These are phyloP conservation scores for Rhimphoctona megacephalus DNA, from an alignment of 2,888 invertebrate species.

Conservation along the genomic window DNA sequence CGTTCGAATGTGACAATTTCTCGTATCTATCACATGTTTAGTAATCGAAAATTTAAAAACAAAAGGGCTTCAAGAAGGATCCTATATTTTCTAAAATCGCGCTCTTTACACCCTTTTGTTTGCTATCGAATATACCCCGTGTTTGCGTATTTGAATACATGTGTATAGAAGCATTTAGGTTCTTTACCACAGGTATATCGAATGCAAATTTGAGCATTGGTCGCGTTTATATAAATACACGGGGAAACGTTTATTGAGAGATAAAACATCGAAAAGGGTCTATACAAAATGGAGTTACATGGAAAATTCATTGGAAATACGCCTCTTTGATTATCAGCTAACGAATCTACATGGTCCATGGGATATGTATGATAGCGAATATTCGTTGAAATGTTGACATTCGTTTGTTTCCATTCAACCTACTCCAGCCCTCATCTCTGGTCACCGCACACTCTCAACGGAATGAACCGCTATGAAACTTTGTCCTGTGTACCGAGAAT, in stretches of 20 bases:
- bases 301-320: neutral
- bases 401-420: conserved; percentile 54
- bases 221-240: conserved; percentile 32
- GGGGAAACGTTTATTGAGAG: neutral
- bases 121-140: neutral
- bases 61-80: conserved; percentile 8
- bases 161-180: conserved; percentile 43
- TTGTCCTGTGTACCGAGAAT: conserved; percentile 31
- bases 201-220: conserved; percentile 52
- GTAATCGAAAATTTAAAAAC: neutral
- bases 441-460: conserved; percentile 55
- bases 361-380: conserved; percentile 53
- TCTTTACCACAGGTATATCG: conserved; percentile 58
- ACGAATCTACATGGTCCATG: conserved; percentile 3
- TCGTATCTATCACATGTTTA: conserved; percentile 7
- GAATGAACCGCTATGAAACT: conserved; percentile 61
- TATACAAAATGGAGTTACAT: neutral
- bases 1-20: conserved; percentile 29
- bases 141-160: conserved; percentile 4
- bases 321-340: neutral
- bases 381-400: conserved; percentile 67
- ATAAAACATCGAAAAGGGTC: neutral
- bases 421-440: conserved; percentile 37
- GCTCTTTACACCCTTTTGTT: conserved; percentile 2
- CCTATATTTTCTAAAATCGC: neutral